phyloP scores from a whole-genome alignment of 2,797 vertebrate genomes.

The Falco naumanni region DNA sequence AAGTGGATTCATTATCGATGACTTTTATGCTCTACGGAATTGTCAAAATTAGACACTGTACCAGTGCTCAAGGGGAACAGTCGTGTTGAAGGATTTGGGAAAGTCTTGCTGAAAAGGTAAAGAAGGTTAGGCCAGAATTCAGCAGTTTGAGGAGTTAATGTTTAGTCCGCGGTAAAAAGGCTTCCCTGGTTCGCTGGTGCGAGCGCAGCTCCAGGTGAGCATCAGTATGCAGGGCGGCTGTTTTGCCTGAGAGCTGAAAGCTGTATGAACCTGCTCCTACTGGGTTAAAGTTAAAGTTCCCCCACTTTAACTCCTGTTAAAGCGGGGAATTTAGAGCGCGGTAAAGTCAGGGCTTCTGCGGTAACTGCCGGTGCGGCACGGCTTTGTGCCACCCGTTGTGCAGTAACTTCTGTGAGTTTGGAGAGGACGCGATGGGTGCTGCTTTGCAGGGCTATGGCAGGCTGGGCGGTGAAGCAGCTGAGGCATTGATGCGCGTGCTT shows the following conservation, averaged over 20 bases:
- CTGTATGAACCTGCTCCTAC: not conserved
- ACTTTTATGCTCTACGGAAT: not conserved
- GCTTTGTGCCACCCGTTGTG: not conserved
- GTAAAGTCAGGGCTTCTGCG: not conserved
- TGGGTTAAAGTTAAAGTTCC: too few relatives aligned
- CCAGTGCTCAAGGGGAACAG: not conserved
- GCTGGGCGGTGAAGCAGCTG: not conserved
- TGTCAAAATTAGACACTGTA: not conserved
- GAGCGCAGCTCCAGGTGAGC: not conserved
- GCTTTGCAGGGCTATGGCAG: not conserved
- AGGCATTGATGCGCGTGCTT: not conserved
- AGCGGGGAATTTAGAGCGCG: not conserved
- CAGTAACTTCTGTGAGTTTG: not conserved
- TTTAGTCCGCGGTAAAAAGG: not conserved
- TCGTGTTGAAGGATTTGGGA: not conserved
- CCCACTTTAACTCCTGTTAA: not conserved
- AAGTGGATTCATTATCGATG: not conserved
- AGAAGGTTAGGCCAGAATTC: not conserved
- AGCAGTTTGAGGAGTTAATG: not conserved
- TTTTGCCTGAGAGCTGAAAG: not conserved
- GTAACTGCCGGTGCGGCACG: not conserved
- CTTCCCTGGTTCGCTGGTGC: not conserved
- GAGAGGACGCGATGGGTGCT: not conserved
- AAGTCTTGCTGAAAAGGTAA: not conserved
- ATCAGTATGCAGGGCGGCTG: rapidly evolving